Evolutionary conservation across 2,888 invertebrate genomes (phyloP).

Genomic region (Amblyjoppa fuscipennis): DNA sequence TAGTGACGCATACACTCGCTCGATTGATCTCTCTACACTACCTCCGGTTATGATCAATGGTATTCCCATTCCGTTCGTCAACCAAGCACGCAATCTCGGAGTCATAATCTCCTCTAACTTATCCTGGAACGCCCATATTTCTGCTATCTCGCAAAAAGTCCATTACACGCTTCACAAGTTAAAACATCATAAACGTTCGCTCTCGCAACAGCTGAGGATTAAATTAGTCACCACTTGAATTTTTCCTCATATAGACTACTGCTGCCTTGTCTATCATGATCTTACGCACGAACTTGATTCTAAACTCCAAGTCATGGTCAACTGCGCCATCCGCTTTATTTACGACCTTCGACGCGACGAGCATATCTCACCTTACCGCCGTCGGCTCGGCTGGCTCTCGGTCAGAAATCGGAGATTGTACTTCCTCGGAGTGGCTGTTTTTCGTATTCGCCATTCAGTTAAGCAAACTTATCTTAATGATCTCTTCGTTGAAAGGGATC

Average conservation of each 20-base stretch:
- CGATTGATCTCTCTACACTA: too few relatives aligned
- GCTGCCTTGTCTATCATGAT: constrained; percentile 48
- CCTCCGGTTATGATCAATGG: too few relatives aligned
- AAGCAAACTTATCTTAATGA: too few relatives aligned
- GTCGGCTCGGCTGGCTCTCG: not conserved
- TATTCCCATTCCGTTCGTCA: too few relatives aligned
- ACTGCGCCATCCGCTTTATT: constrained; percentile 22
- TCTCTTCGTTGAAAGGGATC: too few relatives aligned
- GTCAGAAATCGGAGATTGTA: not conserved
- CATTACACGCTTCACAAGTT: constrained; percentile 11
- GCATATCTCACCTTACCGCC: constrained; percentile 34
- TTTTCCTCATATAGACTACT: constrained; percentile 42
- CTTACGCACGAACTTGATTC: constrained; percentile 12
- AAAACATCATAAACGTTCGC: not conserved
- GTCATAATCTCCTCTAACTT: too few relatives aligned
- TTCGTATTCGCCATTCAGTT: too few relatives aligned
- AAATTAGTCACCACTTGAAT: constrained; percentile 16
- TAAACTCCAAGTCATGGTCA: constrained; percentile 17
- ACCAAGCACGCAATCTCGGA: too few relatives aligned
- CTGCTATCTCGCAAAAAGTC: not conserved
- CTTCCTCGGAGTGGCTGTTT: not conserved
- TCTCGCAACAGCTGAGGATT: not conserved
- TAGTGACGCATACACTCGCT: too few relatives aligned
- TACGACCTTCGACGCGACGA: constrained; percentile 22
- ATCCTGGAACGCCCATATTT: too few relatives aligned